These are phyloP conservation scores for Jacana jacana DNA, from an alignment of 2,113 vertebrate species.

Conservation along the genomic window DNA sequence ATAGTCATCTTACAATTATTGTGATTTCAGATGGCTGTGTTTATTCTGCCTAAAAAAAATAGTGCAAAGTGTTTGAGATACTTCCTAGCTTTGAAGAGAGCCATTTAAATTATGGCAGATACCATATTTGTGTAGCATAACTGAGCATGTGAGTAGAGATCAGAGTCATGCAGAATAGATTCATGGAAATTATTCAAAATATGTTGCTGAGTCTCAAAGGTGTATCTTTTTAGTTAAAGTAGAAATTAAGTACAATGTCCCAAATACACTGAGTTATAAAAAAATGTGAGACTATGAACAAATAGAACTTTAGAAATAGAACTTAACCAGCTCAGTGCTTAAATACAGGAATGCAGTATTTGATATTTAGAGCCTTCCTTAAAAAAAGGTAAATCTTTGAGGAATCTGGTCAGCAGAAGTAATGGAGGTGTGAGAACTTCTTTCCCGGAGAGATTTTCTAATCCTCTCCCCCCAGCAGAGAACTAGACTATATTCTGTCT, in stretches of 20 bases:
- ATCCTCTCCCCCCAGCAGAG: background rate
- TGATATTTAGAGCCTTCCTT: background rate
- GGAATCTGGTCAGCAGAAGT: background rate
- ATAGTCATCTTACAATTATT: background rate
- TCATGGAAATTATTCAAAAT: constrained; percentile 2
- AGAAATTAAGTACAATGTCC: background rate
- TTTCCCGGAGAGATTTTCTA: background rate
- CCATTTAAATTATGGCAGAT: background rate
- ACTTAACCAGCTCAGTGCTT: background rate
- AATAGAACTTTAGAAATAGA: background rate
- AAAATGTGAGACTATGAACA: background rate
- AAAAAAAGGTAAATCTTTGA: background rate
- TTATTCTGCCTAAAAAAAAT: constrained; percentile 4
- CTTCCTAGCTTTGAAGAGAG: too few relatives aligned
- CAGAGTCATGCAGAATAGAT: background rate
- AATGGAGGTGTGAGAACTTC: background rate
- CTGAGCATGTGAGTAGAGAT: background rate
- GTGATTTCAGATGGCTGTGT: background rate
- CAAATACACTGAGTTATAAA: background rate
- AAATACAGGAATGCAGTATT: background rate
- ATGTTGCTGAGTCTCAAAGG: background rate
- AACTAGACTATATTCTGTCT: background rate
- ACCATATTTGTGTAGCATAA: background rate
- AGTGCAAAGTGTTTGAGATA: background rate
- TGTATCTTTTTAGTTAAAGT: background rate